Percentiles rank a stretch among this genome's conserved stretches.
Conservation (phyloP, 2,888 invertebrate genomes). For the Acronicta leporina region DNA sequence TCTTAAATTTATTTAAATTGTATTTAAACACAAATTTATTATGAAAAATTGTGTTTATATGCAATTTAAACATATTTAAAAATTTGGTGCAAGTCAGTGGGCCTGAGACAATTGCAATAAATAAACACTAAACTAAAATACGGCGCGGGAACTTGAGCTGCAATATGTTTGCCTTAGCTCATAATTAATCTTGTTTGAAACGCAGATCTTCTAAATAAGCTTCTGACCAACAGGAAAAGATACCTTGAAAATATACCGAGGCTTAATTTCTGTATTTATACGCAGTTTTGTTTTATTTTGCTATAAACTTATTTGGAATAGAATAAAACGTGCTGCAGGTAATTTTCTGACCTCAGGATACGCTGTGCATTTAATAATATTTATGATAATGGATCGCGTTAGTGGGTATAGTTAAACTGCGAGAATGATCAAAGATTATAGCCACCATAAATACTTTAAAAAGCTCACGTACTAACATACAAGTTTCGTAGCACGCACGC, state of each 20-base stretch:
- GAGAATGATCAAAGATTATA: conserved; percentile 5
- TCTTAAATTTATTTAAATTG: too few species aligned
- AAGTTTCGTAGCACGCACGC: conserved; percentile 9
- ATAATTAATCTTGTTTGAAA: conserved; percentile 42
- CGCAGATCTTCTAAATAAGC: conserved; percentile 32
- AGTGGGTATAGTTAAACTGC: conserved; percentile 1
- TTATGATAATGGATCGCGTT: conserved; percentile 30
- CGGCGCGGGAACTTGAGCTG: conserved; percentile 12
- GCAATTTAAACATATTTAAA: too few species aligned
- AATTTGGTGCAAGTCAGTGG: too few species aligned
- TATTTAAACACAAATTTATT: too few species aligned
- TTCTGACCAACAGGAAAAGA: conserved; percentile 36
- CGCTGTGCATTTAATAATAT: conserved; percentile 18
- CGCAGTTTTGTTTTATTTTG: conserved; percentile 22
- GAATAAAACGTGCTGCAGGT: conserved; percentile 27
- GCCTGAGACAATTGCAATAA: conserved; percentile 2
- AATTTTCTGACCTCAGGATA: conserved; percentile 13
- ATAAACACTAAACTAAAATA: conserved; percentile 9
- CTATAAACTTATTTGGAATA: conserved; percentile 36
- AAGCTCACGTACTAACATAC: background rate
- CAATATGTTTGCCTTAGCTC: conserved; percentile 26
- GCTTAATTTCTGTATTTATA: conserved; percentile 32
- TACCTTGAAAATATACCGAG: conserved; percentile 19
- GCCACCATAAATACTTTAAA: conserved; percentile 12
- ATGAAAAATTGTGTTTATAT: too few species aligned